Evolutionary conservation across 1,140 invertebrate species (phyloP).

Genomic region (Drosophila equinoxialis): DNA sequence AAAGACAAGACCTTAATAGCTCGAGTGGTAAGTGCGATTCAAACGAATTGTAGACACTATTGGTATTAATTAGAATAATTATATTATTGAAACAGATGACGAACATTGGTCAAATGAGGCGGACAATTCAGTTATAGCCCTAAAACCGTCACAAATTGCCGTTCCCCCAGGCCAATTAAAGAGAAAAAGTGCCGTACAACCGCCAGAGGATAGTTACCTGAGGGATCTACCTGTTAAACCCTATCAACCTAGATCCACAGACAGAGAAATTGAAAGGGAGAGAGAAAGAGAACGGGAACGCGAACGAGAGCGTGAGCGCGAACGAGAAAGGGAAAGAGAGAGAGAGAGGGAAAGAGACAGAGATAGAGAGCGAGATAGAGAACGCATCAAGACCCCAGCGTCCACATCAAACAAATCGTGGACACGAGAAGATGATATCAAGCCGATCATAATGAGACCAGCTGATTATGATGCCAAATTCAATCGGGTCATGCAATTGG

Average conservation of each 20-base stretch:
- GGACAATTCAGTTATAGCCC: constrained; percentile 78
- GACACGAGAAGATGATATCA: constrained; percentile 77
- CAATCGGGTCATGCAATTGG: constrained; percentile 73
- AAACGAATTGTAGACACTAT: background rate
- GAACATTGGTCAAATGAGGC: constrained; percentile 82
- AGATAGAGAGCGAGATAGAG: constrained; percentile 30
- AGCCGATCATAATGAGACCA: constrained; percentile 77
- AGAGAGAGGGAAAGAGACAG: background rate
- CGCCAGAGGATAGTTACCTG: constrained; percentile 78
- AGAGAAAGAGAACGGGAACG: constrained; percentile 32
- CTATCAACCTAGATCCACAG: constrained; percentile 64
- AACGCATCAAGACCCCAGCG: constrained; percentile 65
- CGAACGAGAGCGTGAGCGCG: constrained; percentile 37
- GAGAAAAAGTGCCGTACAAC: constrained; percentile 75
- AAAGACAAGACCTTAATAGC: constrained; percentile 85
- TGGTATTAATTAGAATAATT: background rate
- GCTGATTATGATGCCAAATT: constrained; percentile 81
- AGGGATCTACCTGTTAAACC: constrained; percentile 77
- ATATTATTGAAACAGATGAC: constrained; percentile 53
- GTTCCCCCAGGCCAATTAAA: constrained; percentile 64
- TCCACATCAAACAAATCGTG: constrained; percentile 57
- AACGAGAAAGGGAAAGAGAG: constrained; percentile 20
- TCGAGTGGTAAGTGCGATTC: constrained; percentile 84
- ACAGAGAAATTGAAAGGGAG: constrained; percentile 39
- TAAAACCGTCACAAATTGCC: constrained; percentile 77